phyloP scores from a whole-genome alignment of 1,140 invertebrate genomes.

The Platyura marginata region DNA sequence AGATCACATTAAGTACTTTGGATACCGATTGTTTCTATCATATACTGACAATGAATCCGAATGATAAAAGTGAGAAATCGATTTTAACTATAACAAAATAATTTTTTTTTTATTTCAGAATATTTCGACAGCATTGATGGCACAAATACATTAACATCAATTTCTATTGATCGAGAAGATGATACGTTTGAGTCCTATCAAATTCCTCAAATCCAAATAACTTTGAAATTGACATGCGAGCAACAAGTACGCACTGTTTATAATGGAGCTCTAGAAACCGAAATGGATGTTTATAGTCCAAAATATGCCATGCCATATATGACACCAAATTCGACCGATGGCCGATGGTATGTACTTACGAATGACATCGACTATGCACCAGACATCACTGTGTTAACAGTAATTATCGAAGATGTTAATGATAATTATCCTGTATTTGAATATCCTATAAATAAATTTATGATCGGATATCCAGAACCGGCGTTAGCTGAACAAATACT shows the following conservation, averaged over 20 bases:
- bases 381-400: neutral
- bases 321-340: neutral
- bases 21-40: neutral
- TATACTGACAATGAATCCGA: neutral
- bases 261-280: neutral
- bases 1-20: neutral
- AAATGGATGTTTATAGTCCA: no score
- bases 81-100: no score
- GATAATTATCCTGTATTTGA: constrained; percentile 5
- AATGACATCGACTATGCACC: constrained; percentile 1
- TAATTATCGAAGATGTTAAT: constrained; percentile 6
- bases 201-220: constrained; percentile 2
- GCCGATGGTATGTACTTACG: neutral
- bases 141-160: neutral
- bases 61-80: neutral
- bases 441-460: neutral
- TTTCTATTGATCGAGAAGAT: constrained; percentile 1
- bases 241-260: neutral
- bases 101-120: neutral
- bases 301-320: no score
- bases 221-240: neutral
- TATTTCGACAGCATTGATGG: neutral
- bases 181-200: neutral
- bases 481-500: neutral
- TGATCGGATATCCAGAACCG: constrained; percentile 6